Base-by-base conservation (phyloP, 2,797 vertebrate genomes). In the Monodelphis domestica region DNA sequence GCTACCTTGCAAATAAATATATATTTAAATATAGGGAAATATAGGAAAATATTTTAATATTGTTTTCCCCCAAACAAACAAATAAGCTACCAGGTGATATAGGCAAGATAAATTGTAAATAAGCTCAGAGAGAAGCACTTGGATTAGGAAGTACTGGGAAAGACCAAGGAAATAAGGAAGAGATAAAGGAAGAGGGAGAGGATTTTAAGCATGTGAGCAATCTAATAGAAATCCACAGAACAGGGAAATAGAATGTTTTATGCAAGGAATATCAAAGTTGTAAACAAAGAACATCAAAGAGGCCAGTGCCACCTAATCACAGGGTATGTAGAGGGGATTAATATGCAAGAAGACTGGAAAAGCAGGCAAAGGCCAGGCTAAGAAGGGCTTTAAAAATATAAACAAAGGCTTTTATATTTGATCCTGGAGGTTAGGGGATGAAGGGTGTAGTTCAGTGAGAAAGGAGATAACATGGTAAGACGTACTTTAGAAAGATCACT, bases 1-100 rank as follows among this genome's bases (percentile, higher is more conserved):
- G 15, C 94, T 14, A 91, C 11, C 93, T 91, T 63, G 87, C 92
- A 95, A 70, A n/a, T n/a, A n/a, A n/a, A n/a, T n/a, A n/a, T n/a
- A n/a, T n/a, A n/a, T n/a, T n/a, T n/a, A n/a, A n/a, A 70, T 12
- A 38, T n/a, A 4, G 14, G 33, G 53, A 63, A 88, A 59, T 52
- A 3, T 12, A 54, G 45, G 57, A 89, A 97, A 92, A 0, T 93
- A 84, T 70, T 87, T 38, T 50, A 53, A 91, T 90, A 70, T 45
- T 53, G 89, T 7, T 12, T n/a, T 55, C 0, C 54, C 52, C 51
- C 88, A 93, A 59, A 14, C 28, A 94, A 90, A 91, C 59, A 95
- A 88, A 56, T 93, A 78, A 1, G 0, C 6, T 53, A 87, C 0
- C 52, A 88, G n/a, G n/a, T n/a, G n/a, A 9, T 70, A n/a, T 30